phyloP scores from a whole-genome alignment of 2,888 invertebrate genomes.

The Ypsolopha scabrella region DNA sequence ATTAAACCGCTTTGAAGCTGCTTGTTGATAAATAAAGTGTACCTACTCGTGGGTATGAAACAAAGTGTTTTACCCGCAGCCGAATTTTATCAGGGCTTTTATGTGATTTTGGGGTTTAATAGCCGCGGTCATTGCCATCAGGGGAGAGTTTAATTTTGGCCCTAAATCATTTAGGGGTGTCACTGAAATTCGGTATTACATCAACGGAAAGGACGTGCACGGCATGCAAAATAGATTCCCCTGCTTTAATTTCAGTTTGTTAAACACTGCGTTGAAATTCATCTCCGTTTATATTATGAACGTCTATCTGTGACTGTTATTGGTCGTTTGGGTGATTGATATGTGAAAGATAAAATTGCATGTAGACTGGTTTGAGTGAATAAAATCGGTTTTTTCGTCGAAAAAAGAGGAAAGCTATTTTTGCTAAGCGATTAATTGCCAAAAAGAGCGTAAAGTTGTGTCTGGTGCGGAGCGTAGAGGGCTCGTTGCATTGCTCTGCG shows the following conservation, averaged over 20 bases:
- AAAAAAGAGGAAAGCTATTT: not conserved
- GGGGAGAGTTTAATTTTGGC: conserved; percentile 29
- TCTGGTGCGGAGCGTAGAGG: not conserved
- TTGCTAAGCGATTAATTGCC: not conserved
- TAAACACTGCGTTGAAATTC: too few species aligned
- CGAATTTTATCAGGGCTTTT: conserved; percentile 3
- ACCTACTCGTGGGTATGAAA: not conserved
- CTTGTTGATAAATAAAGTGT: not conserved
- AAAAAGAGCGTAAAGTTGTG: conserved; percentile 3
- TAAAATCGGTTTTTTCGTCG: too few species aligned
- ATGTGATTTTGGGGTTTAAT: conserved; percentile 2
- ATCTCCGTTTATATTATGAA: too few species aligned
- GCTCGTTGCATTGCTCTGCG: conserved; percentile 6
- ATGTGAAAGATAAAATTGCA: too few species aligned
- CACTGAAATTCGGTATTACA: not conserved
- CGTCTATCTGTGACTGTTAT: too few species aligned
- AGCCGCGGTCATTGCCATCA: conserved; percentile 8
- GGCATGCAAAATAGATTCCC: not conserved
- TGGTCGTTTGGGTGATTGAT: too few species aligned
- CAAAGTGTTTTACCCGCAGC: not conserved
- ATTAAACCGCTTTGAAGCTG: not conserved
- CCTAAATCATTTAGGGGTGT: conserved; percentile 31
- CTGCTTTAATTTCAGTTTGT: not conserved
- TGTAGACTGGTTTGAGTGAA: too few species aligned
- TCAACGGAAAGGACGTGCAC: not conserved